Conservation (phyloP, 2,888 invertebrate genomes). For the Sphaerophoria rueppellii region DNA sequence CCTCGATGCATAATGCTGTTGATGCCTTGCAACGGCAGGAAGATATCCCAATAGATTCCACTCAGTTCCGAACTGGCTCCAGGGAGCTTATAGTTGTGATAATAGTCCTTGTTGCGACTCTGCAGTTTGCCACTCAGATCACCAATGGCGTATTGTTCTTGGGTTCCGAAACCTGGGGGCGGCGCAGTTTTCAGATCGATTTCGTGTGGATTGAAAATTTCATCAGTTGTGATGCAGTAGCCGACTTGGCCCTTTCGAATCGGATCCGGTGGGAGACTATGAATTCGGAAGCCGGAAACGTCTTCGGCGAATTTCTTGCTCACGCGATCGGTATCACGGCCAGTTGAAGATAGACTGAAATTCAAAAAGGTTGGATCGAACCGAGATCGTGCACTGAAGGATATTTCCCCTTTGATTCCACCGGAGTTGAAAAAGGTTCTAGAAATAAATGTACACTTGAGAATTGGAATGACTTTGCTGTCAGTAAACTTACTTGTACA, state of each 20-base stretch:
- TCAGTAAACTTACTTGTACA: slow-evolving; percentile 90
- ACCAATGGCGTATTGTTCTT: slow-evolving; percentile 95
- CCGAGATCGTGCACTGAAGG: slow-evolving; percentile 90
- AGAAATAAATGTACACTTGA: too few relatives aligned
- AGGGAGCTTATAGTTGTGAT: slow-evolving; percentile 86
- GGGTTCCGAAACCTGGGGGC: slow-evolving; percentile 88
- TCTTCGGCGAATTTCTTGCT: slow-evolving; percentile 89
- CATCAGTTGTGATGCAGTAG: slow-evolving; percentile 88
- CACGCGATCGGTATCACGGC: slow-evolving; percentile 86
- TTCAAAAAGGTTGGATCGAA: slow-evolving; percentile 92
- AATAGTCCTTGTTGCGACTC: slow-evolving; percentile 87
- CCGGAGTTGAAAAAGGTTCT: slow-evolving; percentile 89
- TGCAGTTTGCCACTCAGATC: slow-evolving; percentile 94
- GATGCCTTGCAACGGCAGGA: slow-evolving; percentile 91
- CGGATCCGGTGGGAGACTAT: slow-evolving; percentile 87
- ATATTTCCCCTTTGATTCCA: slow-evolving; percentile 91
- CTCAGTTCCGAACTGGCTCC: slow-evolving; percentile 88
- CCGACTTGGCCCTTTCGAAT: slow-evolving; percentile 82
- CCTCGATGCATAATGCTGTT: slow-evolving; percentile 92
- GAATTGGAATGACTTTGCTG: too few relatives aligned
- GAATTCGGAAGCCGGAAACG: slow-evolving; percentile 88
- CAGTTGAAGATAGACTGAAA: slow-evolving; percentile 87
- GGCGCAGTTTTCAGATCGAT: slow-evolving; percentile 84
- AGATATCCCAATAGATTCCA: slow-evolving; percentile 91
- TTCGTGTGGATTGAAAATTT: slow-evolving; percentile 89